Evolutionary conservation across 2,797 vertebrate genomes (phyloP).

Genomic region (Ptychadena robeensis): DNA sequence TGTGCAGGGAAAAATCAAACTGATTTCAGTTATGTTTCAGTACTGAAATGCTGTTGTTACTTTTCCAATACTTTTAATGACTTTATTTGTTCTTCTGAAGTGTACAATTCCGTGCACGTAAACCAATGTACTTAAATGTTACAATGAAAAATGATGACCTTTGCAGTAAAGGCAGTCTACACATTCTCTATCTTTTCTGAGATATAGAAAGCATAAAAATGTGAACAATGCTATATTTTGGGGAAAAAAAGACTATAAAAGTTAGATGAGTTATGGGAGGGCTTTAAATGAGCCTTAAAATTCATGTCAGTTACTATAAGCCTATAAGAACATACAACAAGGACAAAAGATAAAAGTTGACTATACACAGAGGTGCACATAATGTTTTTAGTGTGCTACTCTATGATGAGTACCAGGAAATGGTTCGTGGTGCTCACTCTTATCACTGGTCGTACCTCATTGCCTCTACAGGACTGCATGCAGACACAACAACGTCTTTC

Average conservation of each 20-base stretch:
- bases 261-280: not conserved
- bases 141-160: conserved; percentile 11
- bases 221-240: not conserved
- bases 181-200: not conserved
- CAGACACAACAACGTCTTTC: too few relatives aligned
- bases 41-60: not conserved
- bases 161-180: not conserved
- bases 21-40: too few relatives aligned
- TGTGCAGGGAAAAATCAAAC: too few relatives aligned
- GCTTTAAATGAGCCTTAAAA: not conserved
- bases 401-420: too few relatives aligned
- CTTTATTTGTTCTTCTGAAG: not conserved
- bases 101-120: not conserved
- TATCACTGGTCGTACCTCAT: too few relatives aligned
- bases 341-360: too few relatives aligned
- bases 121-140: conserved; percentile 1
- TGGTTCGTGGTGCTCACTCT: too few relatives aligned
- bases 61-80: not conserved
- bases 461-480: too few relatives aligned
- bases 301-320: too few relatives aligned
- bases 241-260: not conserved
- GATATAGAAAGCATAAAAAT: not conserved
- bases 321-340: too few relatives aligned
- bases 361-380: too few relatives aligned
- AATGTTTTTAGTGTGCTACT: too few relatives aligned